Evolutionary conservation across 2,797 vertebrate species (phyloP), one percentile per base, ranked within the genome.

Genomic region (Mionectes olivaceus): DNA sequence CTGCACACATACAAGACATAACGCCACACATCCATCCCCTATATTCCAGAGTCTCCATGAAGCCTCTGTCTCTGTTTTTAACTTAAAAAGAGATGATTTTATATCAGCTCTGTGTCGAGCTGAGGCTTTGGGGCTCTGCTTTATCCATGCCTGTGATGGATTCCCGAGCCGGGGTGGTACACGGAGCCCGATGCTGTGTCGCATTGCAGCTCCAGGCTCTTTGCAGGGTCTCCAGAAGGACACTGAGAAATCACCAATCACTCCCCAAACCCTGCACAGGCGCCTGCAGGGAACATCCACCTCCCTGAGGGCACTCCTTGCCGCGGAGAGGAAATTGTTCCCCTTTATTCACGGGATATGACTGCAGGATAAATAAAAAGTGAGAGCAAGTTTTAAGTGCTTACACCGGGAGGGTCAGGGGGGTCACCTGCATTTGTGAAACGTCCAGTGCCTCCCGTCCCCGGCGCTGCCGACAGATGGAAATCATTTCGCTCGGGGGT

Each of bases 401-500:
- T 89, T 83, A 13, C 77, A 70, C 19, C 0, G 2, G 27, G 88
- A 13, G 56, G 88, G 94, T 82, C 84, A 44, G 64, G 25, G 74
- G 74, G 90, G 83, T 93, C 92, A 39, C 44, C 55, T 35, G 49
- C 86, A 74, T 94, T 90, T 95, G 88, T 50, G 91, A 81, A 77
- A 83, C 0, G 17, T 91, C 87, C 94, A 87, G 84, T 0, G 0
- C 74, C 92, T 94, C 92, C 8, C 41, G 70, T 95, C 77, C 94
- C 65, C 55, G 4, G 55, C 8, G 15, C 65, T 56, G 85, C 86
- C 60, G 60, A 90, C 94, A 96, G 83, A 95, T 94, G 95, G 96
- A 96, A 94, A 77, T 76, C 70, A 93, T 96, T 96, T 65, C 41
- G 39, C 63, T 41, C 50, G 1, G 13, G 77, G 49, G 14, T 59